A percentile compares a stretch with the other conserved stretches of the same genome.
Evolutionary conservation across 2,888 invertebrate genomes (phyloP).

Genomic region (Lamellibrachia satsuma): DNA sequence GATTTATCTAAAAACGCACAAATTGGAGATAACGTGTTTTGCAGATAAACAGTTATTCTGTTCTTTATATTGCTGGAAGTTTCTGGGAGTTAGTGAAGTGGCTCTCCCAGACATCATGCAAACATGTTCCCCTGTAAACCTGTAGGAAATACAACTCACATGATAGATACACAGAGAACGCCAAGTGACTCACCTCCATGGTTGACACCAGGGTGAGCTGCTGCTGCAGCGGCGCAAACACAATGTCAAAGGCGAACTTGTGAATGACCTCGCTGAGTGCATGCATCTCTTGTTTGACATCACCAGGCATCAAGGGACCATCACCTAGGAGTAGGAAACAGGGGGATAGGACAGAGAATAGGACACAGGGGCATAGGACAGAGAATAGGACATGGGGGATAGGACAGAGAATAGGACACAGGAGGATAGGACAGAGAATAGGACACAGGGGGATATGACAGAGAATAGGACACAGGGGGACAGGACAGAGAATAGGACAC

Average conservation of each 20-base stretch:
- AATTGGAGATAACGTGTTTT: no score
- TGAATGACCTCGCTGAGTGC: conserved; percentile 79
- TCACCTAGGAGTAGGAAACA: conserved; percentile 53
- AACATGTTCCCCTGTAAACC: not conserved
- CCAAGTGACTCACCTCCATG: conserved; percentile 57
- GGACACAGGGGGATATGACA: no score
- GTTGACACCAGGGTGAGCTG: conserved; percentile 59
- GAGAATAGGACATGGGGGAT: no score
- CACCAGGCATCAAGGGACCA: conserved; percentile 64
- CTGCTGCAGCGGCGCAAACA: conserved; percentile 80
- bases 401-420: no score
- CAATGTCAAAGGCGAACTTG: conserved; percentile 77
- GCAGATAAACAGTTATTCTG: not conserved
- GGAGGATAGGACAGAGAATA: no score
- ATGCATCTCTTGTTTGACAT: conserved; percentile 67
- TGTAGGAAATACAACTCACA: not conserved
- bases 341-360: not conserved
- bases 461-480: no score
- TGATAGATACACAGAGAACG: not conserved
- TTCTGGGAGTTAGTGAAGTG: not conserved
- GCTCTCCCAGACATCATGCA: not conserved
- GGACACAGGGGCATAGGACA: no score
- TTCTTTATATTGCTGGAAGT: not conserved
- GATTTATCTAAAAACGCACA: no score
- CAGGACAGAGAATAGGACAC: no score